Conservation (phyloP, 2,797 vertebrate species). For the Poeciliopsis presidionis region DNA sequence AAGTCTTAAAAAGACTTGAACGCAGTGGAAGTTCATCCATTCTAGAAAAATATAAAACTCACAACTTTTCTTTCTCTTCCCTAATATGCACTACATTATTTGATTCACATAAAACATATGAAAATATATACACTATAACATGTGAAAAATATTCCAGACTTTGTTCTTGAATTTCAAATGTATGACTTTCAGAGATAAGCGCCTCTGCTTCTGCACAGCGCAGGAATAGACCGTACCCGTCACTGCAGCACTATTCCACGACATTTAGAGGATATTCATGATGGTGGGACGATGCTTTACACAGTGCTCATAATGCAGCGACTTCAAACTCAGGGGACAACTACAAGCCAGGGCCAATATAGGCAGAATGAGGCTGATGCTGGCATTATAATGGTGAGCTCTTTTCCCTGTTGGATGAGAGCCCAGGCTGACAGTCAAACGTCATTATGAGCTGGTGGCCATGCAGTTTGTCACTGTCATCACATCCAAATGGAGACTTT, state of each 20-base stretch:
- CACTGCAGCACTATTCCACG: constrained; percentile 27
- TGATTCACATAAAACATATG: not conserved
- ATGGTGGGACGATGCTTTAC: constrained; percentile 42
- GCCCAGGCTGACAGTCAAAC: constrained; percentile 75
- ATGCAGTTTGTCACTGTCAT: constrained; percentile 80
- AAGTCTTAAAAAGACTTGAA: not conserved
- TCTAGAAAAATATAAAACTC: not conserved
- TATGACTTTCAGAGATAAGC: constrained; percentile 10
- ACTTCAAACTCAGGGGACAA: constrained; percentile 63
- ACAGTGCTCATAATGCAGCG: constrained; percentile 58
- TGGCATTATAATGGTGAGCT: constrained; percentile 56
- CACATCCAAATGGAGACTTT: constrained; percentile 79
- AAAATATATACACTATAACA: not conserved
- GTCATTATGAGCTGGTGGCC: constrained; percentile 76
- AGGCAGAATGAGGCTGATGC: constrained; percentile 71
- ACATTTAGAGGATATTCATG: constrained; percentile 37
- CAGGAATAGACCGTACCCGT: constrained; percentile 6
- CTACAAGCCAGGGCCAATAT: constrained; percentile 61
- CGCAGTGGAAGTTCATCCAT: not conserved
- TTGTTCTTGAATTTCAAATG: constrained; percentile 20
- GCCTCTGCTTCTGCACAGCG: constrained; percentile 2
- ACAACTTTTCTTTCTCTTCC: not conserved
- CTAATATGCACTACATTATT: no score
- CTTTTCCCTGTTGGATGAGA: constrained; percentile 66
- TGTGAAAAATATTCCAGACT: not conserved